Base-by-base conservation (phyloP, 2,797 vertebrate genomes). In the Ambastaia sidthimunki region DNA sequence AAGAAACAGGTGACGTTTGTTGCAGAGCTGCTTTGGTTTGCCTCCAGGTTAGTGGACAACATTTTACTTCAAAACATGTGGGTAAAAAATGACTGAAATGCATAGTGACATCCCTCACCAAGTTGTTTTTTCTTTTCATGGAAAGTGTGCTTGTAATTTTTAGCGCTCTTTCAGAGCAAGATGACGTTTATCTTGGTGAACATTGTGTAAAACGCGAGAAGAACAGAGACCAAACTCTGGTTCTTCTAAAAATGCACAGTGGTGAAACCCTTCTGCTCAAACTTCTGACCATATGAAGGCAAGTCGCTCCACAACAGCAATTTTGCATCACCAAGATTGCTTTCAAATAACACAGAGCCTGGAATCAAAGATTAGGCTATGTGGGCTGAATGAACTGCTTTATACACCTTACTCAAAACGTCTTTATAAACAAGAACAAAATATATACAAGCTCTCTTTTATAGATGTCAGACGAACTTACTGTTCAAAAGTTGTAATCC, bases 11-110 rank as follows among this genome's bases (percentile, higher is more conserved):
- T 57, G 69, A 85, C 82, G 84, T 87, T 85, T 84, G 83, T 71
- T 88, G 89, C 87, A 91, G 88, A 87, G 85, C 84, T 91, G 91
- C 67, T 91, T 92, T 92, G 92, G 91, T 92, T 91, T 87, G 86
- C 88, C 59, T 21, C 23, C 65, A 41, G 68, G 60, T 71, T 78
- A 65, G 73, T 88, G 70, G 89, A 78, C 75, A n/a, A 74, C 23
- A 41, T 66, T 79, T 25, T 62, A 73, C 68, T 66, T 67, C 13
- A 59, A 54, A 67, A 21, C 34, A 7, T 54, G 18, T 50, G 74
- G 3, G 82, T 16, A 13, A 70, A 72, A 83, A 60, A 34, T 0
- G 1, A 57, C 78, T 71, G 21, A 72, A 82, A 80, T 25, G 82
- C 50, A 82, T 76, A 82, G 80, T 48, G 67, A 54, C 67, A 57